Evolutionary conservation across 2,797 vertebrate species (phyloP).

Genomic region (Dermochelys coriacea): DNA sequence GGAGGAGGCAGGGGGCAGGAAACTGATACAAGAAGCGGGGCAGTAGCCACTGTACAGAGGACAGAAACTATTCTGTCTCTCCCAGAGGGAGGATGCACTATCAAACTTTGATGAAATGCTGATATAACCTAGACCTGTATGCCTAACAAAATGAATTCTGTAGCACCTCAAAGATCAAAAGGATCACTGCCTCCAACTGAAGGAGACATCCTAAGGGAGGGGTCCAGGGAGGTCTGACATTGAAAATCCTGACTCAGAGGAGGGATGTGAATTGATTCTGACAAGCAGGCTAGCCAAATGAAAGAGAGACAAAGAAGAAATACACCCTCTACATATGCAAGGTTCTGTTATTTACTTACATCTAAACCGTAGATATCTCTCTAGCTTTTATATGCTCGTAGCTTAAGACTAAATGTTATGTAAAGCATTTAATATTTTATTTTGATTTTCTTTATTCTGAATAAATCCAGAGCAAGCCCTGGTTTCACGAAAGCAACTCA

Average conservation of each 20-base stretch:
- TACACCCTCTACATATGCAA: background rate
- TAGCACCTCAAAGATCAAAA: background rate
- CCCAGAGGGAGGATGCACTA: background rate
- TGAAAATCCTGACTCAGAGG: background rate
- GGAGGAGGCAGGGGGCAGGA: background rate
- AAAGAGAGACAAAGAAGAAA: background rate
- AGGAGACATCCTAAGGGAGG: background rate
- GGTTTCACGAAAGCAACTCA: background rate
- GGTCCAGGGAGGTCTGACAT: background rate
- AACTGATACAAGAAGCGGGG: background rate
- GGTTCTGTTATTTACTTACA: background rate
- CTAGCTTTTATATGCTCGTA: background rate
- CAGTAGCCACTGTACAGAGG: background rate
- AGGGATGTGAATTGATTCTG: background rate
- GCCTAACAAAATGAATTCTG: background rate
- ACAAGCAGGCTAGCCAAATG: background rate
- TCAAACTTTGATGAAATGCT: conserved; percentile 4
- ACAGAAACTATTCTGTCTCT: background rate
- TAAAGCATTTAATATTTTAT: background rate
- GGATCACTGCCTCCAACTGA: background rate
- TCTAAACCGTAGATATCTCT: background rate
- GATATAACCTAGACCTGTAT: background rate
- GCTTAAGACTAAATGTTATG: background rate
- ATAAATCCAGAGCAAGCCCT: background rate
- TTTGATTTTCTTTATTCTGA: background rate